Evolutionary conservation across 1,140 invertebrate genomes (phyloP).

Genomic region (Melanaphis sacchari): DNA sequence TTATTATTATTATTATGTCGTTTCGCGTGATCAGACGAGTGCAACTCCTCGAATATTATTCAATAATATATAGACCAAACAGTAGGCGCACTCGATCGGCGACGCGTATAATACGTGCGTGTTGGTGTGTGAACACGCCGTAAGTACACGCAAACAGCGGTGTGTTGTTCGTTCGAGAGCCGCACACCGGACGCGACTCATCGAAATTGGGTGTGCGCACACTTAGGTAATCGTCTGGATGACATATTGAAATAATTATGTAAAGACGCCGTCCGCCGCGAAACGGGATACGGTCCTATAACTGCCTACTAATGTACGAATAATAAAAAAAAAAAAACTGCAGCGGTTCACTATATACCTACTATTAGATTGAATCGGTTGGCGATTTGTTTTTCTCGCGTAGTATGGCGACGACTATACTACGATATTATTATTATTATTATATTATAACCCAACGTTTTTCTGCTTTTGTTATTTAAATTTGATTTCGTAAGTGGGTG

Average conservation of each 20-base stretch:
- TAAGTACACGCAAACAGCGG: background rate
- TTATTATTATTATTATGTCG: background rate
- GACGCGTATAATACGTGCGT: background rate
- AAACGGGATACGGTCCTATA: background rate
- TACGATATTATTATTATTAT: background rate
- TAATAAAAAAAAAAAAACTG: background rate
- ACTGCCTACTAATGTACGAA: too few species aligned
- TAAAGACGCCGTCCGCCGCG: background rate
- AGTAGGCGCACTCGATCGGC: background rate
- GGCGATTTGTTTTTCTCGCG: background rate
- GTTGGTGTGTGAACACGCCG: too few species aligned
- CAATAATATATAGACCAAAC: background rate
- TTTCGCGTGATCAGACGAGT: background rate
- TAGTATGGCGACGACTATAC: background rate
- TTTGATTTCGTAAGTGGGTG: conserved; percentile 1
- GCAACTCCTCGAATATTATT: background rate
- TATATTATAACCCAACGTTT: conserved; percentile 4
- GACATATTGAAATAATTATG: background rate
- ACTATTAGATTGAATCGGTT: background rate
- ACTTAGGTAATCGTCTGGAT: background rate
- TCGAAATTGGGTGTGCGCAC: background rate
- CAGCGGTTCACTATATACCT: background rate
- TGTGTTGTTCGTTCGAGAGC: background rate
- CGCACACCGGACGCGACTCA: background rate
- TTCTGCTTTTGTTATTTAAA: conserved; percentile 6